Evolutionary conservation across 2,888 invertebrate genomes (phyloP).

Genomic region (Macropis europaea): DNA sequence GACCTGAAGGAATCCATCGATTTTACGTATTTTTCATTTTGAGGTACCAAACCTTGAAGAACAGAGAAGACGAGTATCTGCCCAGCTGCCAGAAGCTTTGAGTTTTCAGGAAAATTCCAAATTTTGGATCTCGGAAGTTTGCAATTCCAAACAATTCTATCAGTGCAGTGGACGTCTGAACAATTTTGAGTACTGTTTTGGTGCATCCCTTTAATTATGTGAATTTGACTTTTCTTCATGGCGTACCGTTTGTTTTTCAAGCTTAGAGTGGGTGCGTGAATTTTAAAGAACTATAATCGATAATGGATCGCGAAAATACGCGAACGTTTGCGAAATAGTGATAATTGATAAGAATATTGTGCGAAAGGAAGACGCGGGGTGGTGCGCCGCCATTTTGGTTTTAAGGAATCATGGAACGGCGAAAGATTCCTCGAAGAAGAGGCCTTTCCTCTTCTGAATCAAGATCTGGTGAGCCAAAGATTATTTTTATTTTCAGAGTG

Average conservation of each 20-base stretch:
- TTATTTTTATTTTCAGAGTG: not conserved
- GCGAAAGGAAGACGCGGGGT: conserved; percentile 5
- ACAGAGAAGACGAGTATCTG: no score
- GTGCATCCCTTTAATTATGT: not conserved
- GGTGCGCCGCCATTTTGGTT: conserved; percentile 17
- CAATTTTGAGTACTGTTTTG: not conserved
- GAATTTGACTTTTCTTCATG: not conserved
- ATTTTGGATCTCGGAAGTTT: no score
- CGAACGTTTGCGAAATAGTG: conserved; percentile 37
- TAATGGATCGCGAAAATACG: conserved; percentile 14
- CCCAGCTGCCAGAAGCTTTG: no score
- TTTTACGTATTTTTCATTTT: no score
- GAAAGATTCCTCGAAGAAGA: conserved; percentile 62
- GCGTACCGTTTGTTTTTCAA: not conserved
- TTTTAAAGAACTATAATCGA: not conserved
- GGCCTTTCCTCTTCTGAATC: conserved; percentile 62
- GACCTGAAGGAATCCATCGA: no score
- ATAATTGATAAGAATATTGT: conserved; percentile 31
- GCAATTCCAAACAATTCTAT: no score
- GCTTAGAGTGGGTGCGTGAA: not conserved
- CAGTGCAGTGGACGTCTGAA: not conserved
- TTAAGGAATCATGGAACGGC: conserved; percentile 46
- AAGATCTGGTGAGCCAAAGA: conserved; percentile 57
- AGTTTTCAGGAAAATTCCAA: no score
- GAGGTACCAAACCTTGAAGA: no score